Evolutionary conservation across 2,113 vertebrate genomes (phyloP), one percentile per base, ranked within the genome.

Genomic region (Lucifuga dentata): DNA sequence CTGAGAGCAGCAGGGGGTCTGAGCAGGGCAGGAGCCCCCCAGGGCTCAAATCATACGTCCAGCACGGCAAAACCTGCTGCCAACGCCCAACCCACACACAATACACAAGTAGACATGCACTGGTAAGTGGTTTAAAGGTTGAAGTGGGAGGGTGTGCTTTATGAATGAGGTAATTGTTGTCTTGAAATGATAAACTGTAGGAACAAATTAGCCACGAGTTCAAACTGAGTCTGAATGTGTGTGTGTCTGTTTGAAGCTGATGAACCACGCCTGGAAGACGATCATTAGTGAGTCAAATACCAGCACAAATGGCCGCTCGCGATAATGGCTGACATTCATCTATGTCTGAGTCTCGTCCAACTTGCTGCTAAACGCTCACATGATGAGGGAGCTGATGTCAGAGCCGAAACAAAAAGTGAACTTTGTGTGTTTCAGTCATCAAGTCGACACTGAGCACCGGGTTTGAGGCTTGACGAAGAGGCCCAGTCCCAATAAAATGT

Each of bases 291-390:
- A 88, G 87, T 90, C 85, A 90, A 89, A 88, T 75, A 90, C 75
- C 88, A 90, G 78, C 86, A 85, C 86, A 88, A 87, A 87, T 85
- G 83, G 83, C 79, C 75, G 59, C 85, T 68, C 35, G 81, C 68
- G 80, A 85, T 89, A 90, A 90, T 90, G 88, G 88, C 86, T 78
- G 76, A 89, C 86, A 91, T 91, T 88, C 84, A 87, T 92, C 90
- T 85, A 61, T 38, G 90, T 91, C 88, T 88, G 83, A 80, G 82
- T 72, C 23, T 55, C 12, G 58, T 88, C 89, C 88, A 90, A 80
- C 62, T 86, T 39, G 46, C 63, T 6, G 70, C 73, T 83, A 76
- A 85, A 90, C 63, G 56, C 80, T 77, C 76, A 48, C 38, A 77
- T 61, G 24, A 13, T 2, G 21, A 52, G 67, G 36, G 59, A 80